Evolutionary conservation across 2,113 vertebrate genomes (phyloP).

Genomic region (Marcusenius ussheri): DNA sequence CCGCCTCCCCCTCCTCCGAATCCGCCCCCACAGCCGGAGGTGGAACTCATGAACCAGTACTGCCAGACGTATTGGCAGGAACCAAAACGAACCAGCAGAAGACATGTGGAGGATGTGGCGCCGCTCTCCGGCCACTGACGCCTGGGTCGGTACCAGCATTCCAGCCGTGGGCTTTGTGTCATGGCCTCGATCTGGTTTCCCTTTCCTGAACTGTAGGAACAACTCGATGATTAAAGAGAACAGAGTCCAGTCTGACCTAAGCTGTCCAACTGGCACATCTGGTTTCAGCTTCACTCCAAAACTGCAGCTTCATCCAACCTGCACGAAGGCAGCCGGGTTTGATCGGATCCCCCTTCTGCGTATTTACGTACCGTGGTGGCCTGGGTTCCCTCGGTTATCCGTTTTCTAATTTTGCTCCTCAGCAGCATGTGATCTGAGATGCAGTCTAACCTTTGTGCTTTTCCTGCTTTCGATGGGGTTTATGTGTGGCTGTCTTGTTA

Average conservation of each 20-base stretch:
- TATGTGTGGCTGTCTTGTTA: not conserved
- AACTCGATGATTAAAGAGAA: not conserved
- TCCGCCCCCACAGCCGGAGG: slow-evolving; percentile 50
- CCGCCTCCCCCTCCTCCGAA: slow-evolving; percentile 17
- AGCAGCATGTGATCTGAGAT: not conserved
- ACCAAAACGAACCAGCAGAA: slow-evolving; percentile 55
- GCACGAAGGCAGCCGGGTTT: not conserved
- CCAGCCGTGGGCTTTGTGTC: not conserved
- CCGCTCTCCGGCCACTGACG: slow-evolving; percentile 18
- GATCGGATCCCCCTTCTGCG: not conserved
- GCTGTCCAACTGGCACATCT: not conserved
- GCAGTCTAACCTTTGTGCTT: not conserved
- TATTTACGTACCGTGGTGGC: not conserved
- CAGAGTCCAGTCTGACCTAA: not conserved
- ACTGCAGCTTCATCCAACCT: not conserved
- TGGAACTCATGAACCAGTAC: slow-evolving; percentile 64
- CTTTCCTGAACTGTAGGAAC: not conserved
- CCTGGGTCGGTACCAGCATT: not conserved
- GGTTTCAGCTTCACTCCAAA: not conserved
- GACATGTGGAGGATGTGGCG: slow-evolving; percentile 59
- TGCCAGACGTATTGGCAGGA: slow-evolving; percentile 66
- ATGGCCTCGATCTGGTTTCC: not conserved
- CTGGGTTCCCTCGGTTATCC: not conserved
- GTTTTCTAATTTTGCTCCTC: not conserved
- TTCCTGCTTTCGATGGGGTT: not conserved